Evolutionary conservation across 2,113 vertebrate species (phyloP), one percentile per base, ranked within the genome.

Genomic region (Zingel zingel): DNA sequence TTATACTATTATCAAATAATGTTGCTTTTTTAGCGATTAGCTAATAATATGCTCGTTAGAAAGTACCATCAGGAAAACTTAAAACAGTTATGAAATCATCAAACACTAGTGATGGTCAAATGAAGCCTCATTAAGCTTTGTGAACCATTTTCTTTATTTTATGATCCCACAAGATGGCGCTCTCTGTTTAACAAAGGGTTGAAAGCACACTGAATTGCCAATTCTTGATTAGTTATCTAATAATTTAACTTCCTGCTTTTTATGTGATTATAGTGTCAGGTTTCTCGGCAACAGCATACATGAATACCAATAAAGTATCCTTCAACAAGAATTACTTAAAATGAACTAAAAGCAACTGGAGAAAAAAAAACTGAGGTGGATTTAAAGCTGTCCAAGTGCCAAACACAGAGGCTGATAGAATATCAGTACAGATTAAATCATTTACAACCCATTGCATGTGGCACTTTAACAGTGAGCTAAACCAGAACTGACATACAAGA

Each of bases 231-330:
- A 54, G 36, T 30, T 27, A 21, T 3, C 15, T 30, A 16, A n/a
- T 56, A 18, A 14, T 57, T 50, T 48, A 6, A 13, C 53, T 33
- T 64, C 11, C 8, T 30, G 75, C 14, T 47, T 54, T 58, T 23
- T n/a, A 54, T 48, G 21, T 56, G 45, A 76, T 67, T n/a, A 62
- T 67, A 39, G 7, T 39, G 8, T 39, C n/a, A 47, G 12, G 2
- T 80, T 47, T 68, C 57, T 70, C 81, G 77, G 67, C 72, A 64
- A n/a, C 33, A 25, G 51, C 62, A 21, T 48, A 69, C 57, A 63
- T 62, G 75, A 45, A 66, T 18, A 45, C 50, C 72, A 68, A 57
- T 58, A 33, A 66, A 77, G 12, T 45, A 8, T 50, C 56, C 62
- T 74, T 86, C 18, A 66, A 45, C 54, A 5, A n/a, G 19, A 64